Base-by-base conservation (phyloP, 1,140 invertebrate genomes). In the Halesus radiatus region DNA sequence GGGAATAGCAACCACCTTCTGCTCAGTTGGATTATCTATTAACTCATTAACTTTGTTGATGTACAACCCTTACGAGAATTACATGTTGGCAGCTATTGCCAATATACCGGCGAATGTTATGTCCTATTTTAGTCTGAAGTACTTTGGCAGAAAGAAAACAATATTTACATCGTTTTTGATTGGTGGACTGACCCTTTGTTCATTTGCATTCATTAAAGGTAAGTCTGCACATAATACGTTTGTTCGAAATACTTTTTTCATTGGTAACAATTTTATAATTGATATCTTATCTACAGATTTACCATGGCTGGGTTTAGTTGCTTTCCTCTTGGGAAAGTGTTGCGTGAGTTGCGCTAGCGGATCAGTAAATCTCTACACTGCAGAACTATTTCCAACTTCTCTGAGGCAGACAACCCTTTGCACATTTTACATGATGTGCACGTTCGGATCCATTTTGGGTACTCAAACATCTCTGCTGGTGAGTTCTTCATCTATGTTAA, bases 1-100 rank as follows among this genome's bases (percentile, higher is more conserved):
- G 88, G 95, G 93, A 94, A 91, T 94, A 10, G 93, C 93, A 0
- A 93, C 93, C 82, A 92, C 93, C 0, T 93, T 96, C 81, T 92
- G 96, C 16, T 97, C 96, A 85, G 96, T 96, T 84, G 96, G 95
- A 0, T 86, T 97, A 7, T 94, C 94, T 1, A 90, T 96, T 32
- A 95, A 96, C 85, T 93, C 95, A 0, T 10, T 10, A 1, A 94
- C 94, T 15, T 91, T 93, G 23, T 88, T 96, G 37, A 92, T 91
- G n/a, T 94, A 94, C 1, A 92, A 93, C 84, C 91, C 91, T 82
- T 95, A 95, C 86, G 88, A 92, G 16, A 94, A 94, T 86, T 95
- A 94, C 84, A 93, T 94, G 64, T 88, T 93, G 78, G 92, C 94
- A n/a, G 90, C 92, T 22, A 86, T 92, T 13, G 91, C 94, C 5